Evolutionary conservation across 2,113 vertebrate species (phyloP), one percentile per base, ranked within the genome.

Genomic region (Ciconia stormi): DNA sequence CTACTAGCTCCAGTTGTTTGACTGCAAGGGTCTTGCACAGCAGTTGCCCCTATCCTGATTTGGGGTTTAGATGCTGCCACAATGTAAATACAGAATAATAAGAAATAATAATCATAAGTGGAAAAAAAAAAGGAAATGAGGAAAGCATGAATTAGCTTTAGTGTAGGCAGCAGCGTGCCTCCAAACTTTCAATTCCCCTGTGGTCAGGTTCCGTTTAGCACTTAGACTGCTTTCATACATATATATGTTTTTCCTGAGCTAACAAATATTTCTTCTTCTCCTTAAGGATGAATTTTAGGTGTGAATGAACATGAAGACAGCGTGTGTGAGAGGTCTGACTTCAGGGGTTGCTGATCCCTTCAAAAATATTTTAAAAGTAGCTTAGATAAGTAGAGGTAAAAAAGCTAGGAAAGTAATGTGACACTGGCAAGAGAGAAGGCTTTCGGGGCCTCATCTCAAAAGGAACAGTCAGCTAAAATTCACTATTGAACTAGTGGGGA

Each of bases 381-480:
- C 49, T 80, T 40, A 56, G 40, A 14, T n/a, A 79, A 83, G 25
- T 50, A 46, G 49, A 86, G 49, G 29, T 70, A 38, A 50, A 77
- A 93, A 50, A 49, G 8, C 53, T 83, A 21, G 29, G 49, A 23
- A 59, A 66, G 25, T 50, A 81, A 88, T 19, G 26, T 82, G 85
- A 74, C n/a, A 4, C 50, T 82, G 42, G 26, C 32, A 55, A 34
- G 46, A 88, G 42, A 53, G 32, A 46, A 61, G 44, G 58, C n/a
- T 86, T 86, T 70, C 46, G 66, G 55, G 11, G n/a, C n/a, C 72
- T 92, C 63, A 22, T 67, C 76, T 86, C 59, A 63, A 82, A 81
- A 82, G 38, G 55, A 95, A 55, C n/a, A 82, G 66, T 77, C 58
- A 94, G 55, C 53, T 96, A 67, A 83, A 95, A 83, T 71, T 95